Evolutionary conservation across 1,140 invertebrate genomes (phyloP), one percentile per base, ranked within the genome.

Genomic region (Batillaria attramentaria): DNA sequence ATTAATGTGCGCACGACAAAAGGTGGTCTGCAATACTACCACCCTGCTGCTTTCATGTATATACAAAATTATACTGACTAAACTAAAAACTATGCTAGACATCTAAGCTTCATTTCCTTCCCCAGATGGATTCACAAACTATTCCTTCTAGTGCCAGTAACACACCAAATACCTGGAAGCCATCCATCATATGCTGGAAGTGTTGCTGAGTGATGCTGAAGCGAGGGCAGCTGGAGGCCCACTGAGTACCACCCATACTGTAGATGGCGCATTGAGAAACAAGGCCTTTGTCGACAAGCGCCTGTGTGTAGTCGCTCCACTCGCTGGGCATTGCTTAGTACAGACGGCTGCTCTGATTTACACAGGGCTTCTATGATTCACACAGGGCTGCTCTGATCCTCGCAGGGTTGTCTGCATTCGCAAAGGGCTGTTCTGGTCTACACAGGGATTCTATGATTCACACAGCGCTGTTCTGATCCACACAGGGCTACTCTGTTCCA

Each of bases 241-340:
- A 70, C 41, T 31, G 68, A 6, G 10, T n/a, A 24, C 68, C 68
- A 24, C 39, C 50, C 24, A 10, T 8, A 31, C 68, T 46, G 68
- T 70, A 70, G 68, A 70, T 70, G 68, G 68, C 68, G 28, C 68
- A 70, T 3, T 42, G 18, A 13, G 68, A 70, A 24, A 46, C 68
- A 2, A 46, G 41, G 28, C 68, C 42, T 70, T 18, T 43, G 68
- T 70, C 68, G 24, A 70, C 24, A 39, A 70, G 68, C 2, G 42
- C 68, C 6, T 24, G 13, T 1, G 35, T 70, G 68, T 70, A 70
- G 68, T 70, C 68, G 28, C 39, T 46, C 68, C 68, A 70, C 68
- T 46, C 39, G 68, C 68, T 37, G 24, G 16, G 8, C 35, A 31
- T n/a, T n/a, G n/a, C n/a, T n/a, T n/a, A n/a, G n/a, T n/a, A n/a